phyloP scores from a whole-genome alignment of 2,797 vertebrate species.

The Myiothlypis coronata region DNA sequence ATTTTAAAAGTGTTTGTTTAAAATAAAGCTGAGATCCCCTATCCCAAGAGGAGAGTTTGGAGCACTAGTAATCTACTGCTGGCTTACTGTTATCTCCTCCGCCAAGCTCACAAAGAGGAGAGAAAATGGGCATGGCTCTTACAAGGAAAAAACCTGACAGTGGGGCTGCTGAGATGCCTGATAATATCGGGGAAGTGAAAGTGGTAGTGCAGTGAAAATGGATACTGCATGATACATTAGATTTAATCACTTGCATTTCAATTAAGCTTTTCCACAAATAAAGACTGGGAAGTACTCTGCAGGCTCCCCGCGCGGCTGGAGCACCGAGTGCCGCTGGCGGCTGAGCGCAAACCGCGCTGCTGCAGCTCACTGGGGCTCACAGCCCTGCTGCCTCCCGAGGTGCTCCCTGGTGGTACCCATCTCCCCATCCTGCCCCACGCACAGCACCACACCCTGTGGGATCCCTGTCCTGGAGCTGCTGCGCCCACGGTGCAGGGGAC shows the following conservation, averaged over 20 bases:
- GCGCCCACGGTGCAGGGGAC: not conserved
- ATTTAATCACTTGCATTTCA: conserved; percentile 70
- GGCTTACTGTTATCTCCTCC: conserved; percentile 23
- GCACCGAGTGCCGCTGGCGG: not conserved
- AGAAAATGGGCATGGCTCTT: conserved; percentile 39
- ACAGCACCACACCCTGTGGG: not conserved
- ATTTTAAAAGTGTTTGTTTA: not conserved
- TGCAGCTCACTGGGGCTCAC: not conserved
- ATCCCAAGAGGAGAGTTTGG: conserved; percentile 1
- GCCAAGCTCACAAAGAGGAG: conserved; percentile 2
- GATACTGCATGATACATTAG: conserved; percentile 62
- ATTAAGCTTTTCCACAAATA: conserved; percentile 65
- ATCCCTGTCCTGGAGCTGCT: not conserved
- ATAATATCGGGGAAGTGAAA: conserved; percentile 64
- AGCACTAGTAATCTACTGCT: not conserved
- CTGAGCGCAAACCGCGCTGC: not conserved
- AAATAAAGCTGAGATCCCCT: not conserved
- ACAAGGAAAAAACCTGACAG: conserved; percentile 48
- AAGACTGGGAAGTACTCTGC: conserved; percentile 27
- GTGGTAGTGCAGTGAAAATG: conserved; percentile 62
- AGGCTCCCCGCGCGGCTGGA: not conserved
- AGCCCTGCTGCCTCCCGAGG: fast-evolving
- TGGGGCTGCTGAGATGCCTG: conserved; percentile 52
- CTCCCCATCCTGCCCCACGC: not conserved
- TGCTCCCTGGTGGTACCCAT: not conserved